Percentiles rank a stretch among this genome's conserved stretches.
Conservation (phyloP, 1,140 invertebrate genomes). For the Drosophila kepulauana region DNA sequence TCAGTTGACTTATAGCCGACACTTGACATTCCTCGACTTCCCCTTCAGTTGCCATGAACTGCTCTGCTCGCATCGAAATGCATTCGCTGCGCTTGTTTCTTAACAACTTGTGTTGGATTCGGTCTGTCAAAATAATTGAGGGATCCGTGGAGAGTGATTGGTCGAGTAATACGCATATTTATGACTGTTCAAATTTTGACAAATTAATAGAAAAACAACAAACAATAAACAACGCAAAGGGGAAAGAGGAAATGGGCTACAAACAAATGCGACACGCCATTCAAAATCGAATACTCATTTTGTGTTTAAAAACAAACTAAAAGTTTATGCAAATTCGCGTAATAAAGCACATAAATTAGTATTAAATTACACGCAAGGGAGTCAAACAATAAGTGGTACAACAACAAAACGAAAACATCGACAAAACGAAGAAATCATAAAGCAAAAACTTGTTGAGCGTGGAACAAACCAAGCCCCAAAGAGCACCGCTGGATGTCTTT, state of each 20-base stretch:
- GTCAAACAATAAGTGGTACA: slow-evolving; percentile 42
- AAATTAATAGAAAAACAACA: slow-evolving; percentile 71
- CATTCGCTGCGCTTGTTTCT: slow-evolving; percentile 70
- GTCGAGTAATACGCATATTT: slow-evolving; percentile 66
- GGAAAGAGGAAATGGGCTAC: slow-evolving; percentile 12
- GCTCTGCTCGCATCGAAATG: slow-evolving; percentile 55
- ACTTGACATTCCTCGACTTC: slow-evolving; percentile 35
- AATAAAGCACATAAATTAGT: slow-evolving; percentile 82
- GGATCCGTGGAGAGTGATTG: slow-evolving; percentile 30
- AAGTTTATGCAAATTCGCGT: slow-evolving; percentile 74
- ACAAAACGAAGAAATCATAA: slow-evolving; percentile 29
- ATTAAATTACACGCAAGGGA: slow-evolving; percentile 69
- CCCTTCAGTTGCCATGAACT: neutral
- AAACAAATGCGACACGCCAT: slow-evolving; percentile 58
- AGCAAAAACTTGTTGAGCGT: slow-evolving; percentile 69
- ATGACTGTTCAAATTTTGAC: slow-evolving; percentile 70
- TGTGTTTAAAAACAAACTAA: slow-evolving; percentile 52
- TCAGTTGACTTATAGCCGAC: slow-evolving; percentile 20
- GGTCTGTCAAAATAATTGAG: slow-evolving; percentile 75
- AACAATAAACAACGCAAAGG: too few species aligned
- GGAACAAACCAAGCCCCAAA: slow-evolving; percentile 21
- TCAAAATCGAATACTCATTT: slow-evolving; percentile 62
- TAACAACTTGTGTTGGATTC: slow-evolving; percentile 28
- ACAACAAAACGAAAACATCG: slow-evolving; percentile 7
- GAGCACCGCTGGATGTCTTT: slow-evolving; percentile 64